Base-by-base conservation (phyloP, 2,113 vertebrate species). In the Aramus guarauna region DNA sequence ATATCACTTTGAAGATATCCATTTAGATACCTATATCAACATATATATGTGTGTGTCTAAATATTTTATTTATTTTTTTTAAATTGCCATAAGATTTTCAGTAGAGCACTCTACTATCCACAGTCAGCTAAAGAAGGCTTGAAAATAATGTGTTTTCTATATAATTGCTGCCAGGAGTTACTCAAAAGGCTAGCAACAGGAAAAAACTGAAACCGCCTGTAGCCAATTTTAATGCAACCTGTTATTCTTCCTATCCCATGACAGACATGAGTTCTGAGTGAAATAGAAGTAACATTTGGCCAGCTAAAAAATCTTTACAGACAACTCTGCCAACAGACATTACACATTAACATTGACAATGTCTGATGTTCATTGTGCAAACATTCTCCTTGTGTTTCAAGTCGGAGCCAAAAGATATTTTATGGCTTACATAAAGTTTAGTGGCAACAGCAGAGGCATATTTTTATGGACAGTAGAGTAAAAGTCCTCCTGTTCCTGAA, bases 271-370 rank as follows among this genome's bases (percentile, higher is more conserved):
- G 60, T 94, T 95, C 91, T 82, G 85, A 96, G 83, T 82, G 87
- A 97, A 97, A 94, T 11, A 94, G 80, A 96, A 96, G 96, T 68
- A 96, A 96, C 91, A 97, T 95, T 95, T 95, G 88, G 88, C 89
- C 95, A 85, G 67, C 85, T 96, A 95, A 96, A 96, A 96, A 86
- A 94, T 91, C 92, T 96, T 97, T 96, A 91, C 69, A 92, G 83
- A 63, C 47, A 95, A 72, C 85, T 96, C 89, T 97, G 94, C 93
- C 88, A 97, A 90, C 93, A 97, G 68, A 92, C 74, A 95, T 95
- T 96, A 91, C 88, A 84, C 93, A 93, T 94, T 96, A 96, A 79
- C 89, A 92, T 7, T 95, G 93, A 97, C 88, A 96, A 83, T 77
- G 60, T 90, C 87, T 96, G 93, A 71, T 90, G 60, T 67, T 96